Conservation (phyloP, 2,113 vertebrate genomes). For the Xenus cinereus region DNA sequence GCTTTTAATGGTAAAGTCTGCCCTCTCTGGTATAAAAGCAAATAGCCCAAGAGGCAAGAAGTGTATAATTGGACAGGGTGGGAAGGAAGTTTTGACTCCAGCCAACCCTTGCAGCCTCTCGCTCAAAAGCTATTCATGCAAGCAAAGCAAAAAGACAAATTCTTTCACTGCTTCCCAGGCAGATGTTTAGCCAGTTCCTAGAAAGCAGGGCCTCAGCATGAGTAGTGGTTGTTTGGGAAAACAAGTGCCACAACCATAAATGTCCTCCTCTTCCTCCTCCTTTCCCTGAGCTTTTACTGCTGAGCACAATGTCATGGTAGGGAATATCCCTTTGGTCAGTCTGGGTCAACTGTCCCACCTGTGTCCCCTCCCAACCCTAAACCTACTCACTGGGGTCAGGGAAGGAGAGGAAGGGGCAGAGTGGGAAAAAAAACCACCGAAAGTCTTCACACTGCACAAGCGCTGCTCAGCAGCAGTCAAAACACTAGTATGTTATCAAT, state of each 20-base stretch:
- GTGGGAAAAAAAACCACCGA: background rate
- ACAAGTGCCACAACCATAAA: background rate
- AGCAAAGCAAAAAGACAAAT: background rate
- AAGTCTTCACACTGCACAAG: background rate
- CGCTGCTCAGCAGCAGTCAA: background rate
- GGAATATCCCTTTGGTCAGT: background rate
- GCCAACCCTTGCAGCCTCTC: background rate
- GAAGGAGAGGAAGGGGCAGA: background rate
- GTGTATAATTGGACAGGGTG: fast-evolving
- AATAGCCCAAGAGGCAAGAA: background rate
- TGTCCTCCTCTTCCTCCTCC: fast-evolving
- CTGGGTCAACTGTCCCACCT: background rate
- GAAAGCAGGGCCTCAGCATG: background rate
- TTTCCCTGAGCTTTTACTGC: background rate
- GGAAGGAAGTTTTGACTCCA: background rate
- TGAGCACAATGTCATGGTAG: background rate
- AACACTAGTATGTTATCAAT: background rate
- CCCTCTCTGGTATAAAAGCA: background rate
- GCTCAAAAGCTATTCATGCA: background rate
- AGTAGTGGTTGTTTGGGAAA: background rate
- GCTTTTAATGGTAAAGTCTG: background rate
- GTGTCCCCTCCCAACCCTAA: background rate
- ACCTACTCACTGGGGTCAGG: background rate
- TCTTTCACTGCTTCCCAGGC: background rate
- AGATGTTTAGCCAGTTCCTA: background rate